Percentiles rank a stretch among this genome's conserved stretches.
Evolutionary conservation across 2,888 invertebrate genomes (phyloP).

Genomic region (Helicoverpa assulta): DNA sequence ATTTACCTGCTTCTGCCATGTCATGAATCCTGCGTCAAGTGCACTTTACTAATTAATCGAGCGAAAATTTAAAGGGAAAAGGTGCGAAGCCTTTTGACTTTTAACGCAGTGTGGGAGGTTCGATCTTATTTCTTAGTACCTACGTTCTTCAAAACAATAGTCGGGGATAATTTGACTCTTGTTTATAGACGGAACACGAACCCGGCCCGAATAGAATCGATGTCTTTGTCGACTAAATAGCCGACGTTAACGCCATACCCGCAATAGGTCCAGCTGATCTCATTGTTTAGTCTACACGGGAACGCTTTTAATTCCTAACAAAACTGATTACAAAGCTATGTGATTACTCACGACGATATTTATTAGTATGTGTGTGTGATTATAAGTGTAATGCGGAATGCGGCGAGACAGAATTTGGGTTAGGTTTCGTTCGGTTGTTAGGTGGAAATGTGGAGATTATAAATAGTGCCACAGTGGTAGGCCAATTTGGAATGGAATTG

Average conservation of each 20-base stretch:
- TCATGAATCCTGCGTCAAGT: conserved; percentile 15
- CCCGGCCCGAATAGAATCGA: conserved; percentile 67
- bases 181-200: conserved; percentile 60
- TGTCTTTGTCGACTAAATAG: conserved; percentile 76
- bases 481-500: background rate
- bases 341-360: conserved; percentile 68
- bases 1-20: conserved; percentile 18
- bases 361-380: conserved; percentile 58
- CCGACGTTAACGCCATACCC: conserved; percentile 68
- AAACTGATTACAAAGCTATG: conserved; percentile 71
- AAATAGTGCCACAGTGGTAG: conserved; percentile 5
- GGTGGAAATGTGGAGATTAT: conserved; percentile 13
- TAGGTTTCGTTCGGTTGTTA: conserved; percentile 37
- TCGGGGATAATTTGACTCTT: conserved; percentile 58
- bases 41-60: conserved; percentile 10
- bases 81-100: conserved; percentile 12
- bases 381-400: conserved; percentile 25
- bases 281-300: conserved; percentile 88
- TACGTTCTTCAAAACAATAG: conserved; percentile 57
- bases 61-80: conserved; percentile 4
- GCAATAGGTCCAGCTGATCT: conserved; percentile 81
- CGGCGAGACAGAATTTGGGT: conserved; percentile 7
- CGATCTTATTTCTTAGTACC: background rate
- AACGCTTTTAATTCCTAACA: conserved; percentile 79
- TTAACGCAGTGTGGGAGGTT: conserved; percentile 11